Conservation (phyloP, 2,888 invertebrate genomes). For the Synergus gifuensis region DNA sequence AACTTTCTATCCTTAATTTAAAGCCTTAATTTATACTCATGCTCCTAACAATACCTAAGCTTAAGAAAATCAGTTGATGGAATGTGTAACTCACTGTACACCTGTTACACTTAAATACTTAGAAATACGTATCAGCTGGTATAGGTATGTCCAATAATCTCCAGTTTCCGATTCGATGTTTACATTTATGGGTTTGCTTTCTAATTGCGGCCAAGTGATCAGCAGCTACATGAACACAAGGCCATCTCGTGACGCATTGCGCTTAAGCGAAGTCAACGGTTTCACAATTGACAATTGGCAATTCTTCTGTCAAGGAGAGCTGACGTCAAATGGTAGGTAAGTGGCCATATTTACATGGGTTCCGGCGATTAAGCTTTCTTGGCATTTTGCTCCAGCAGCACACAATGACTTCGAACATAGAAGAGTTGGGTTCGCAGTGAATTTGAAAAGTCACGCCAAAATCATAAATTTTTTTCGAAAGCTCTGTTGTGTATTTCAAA, state of each 20-base stretch:
- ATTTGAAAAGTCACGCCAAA: background rate
- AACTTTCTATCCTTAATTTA: too few relatives aligned
- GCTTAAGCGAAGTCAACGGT: slow-evolving; percentile 51
- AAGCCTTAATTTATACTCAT: too few relatives aligned
- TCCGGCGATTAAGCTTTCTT: slow-evolving; percentile 45
- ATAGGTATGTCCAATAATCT: slow-evolving; percentile 16
- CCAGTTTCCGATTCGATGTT: slow-evolving; percentile 32
- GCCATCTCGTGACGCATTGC: slow-evolving; percentile 52
- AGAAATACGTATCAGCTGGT: slow-evolving; percentile 1
- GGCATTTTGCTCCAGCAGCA: slow-evolving; percentile 42
- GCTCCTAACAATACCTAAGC: background rate
- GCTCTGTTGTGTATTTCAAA: background rate
- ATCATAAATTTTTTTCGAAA: background rate
- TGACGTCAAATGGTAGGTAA: slow-evolving; percentile 53
- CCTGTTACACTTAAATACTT: slow-evolving; percentile 18
- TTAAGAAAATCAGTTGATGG: background rate
- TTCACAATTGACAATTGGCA: slow-evolving; percentile 59
- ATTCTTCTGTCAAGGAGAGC: slow-evolving; percentile 41
- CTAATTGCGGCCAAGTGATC: slow-evolving; percentile 36
- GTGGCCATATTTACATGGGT: slow-evolving; percentile 52
- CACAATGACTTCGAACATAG: background rate
- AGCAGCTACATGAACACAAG: slow-evolving; percentile 48
- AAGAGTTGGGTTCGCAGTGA: background rate
- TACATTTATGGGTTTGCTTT: slow-evolving; percentile 26
- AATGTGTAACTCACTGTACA: background rate